Evolutionary conservation across 2,888 invertebrate genomes (phyloP).

Genomic region (Caenorhabditis auriculariae): DNA sequence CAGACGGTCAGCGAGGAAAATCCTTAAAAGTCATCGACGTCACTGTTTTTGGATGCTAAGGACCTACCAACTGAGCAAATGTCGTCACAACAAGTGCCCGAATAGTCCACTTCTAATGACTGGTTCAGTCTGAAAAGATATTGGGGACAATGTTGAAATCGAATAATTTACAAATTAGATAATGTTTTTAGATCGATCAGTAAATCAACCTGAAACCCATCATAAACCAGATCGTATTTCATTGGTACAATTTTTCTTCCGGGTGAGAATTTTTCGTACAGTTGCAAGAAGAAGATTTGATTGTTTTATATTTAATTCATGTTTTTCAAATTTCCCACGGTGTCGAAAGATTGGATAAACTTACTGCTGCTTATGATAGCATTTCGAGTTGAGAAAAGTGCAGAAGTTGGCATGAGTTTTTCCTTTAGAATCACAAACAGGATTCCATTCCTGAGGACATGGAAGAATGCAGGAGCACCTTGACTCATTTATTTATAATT

Average conservation of each 20-base stretch:
- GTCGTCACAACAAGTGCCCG: conserved; percentile 44
- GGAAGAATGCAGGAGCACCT: conserved; percentile 35
- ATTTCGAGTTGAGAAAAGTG: conserved; percentile 40
- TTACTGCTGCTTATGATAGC: conserved; percentile 38
- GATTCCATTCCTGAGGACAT: conserved; percentile 38
- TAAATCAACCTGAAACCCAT: too few relatives aligned
- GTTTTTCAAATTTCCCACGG: too few relatives aligned
- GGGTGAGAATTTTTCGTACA: too few relatives aligned
- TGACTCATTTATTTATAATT: too few relatives aligned
- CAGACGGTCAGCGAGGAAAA: conserved; percentile 29
- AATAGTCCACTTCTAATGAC: conserved; percentile 40
- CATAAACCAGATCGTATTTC: too few relatives aligned
- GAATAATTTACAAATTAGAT: too few relatives aligned
- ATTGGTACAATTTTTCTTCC: too few relatives aligned
- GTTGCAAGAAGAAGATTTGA: too few relatives aligned
- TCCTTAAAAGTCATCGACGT: background rate
- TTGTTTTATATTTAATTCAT: too few relatives aligned
- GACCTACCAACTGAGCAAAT: conserved; percentile 31
- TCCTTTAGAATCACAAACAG: conserved; percentile 46
- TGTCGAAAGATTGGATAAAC: conserved; percentile 3
- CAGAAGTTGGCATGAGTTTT: conserved; percentile 44
- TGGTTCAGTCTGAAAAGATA: conserved; percentile 23
- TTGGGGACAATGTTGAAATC: too few relatives aligned
- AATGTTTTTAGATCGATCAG: too few relatives aligned
- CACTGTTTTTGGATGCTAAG: background rate